Evolutionary conservation across 2,888 invertebrate genomes (phyloP).

Genomic region (Corythucha ciliata): DNA sequence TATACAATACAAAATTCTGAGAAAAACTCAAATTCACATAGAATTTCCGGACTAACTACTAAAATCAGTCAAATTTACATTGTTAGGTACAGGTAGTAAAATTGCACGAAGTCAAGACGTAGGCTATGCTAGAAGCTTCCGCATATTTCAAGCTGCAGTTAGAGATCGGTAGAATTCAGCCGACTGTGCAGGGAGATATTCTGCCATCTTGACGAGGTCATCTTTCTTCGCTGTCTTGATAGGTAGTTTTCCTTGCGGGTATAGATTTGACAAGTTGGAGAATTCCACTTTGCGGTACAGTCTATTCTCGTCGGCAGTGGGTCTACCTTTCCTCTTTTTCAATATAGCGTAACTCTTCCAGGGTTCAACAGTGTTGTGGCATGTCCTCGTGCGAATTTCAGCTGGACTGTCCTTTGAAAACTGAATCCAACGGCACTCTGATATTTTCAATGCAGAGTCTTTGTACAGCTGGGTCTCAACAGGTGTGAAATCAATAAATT

Average conservation of each 20-base stretch:
- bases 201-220: conserved; percentile 14
- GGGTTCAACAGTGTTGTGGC: conserved; percentile 5
- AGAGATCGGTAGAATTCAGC: too few relatives aligned
- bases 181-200: conserved; percentile 10
- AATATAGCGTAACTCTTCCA: neutral
- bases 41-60: too few relatives aligned
- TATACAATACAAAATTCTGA: too few relatives aligned
- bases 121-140: too few relatives aligned
- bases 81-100: too few relatives aligned
- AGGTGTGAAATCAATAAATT: conserved; percentile 4
- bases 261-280: neutral
- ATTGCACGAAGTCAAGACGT: too few relatives aligned
- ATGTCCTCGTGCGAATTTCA: neutral
- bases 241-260: conserved; percentile 11
- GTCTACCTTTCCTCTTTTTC: neutral
- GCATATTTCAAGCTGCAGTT: too few relatives aligned
- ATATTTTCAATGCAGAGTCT: conserved; percentile 2
- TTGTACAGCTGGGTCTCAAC: conserved; percentile 3
- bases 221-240: conserved; percentile 4
- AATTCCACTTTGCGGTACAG: conserved; percentile 6
- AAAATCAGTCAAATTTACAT: too few relatives aligned
- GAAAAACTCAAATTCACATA: too few relatives aligned
- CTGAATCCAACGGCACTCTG: conserved; percentile 6
- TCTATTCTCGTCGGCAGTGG: neutral
- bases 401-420: conserved; percentile 4